phyloP scores from a whole-genome alignment of 2,797 vertebrate species.

The Gymnoscopelus microlampas region DNA sequence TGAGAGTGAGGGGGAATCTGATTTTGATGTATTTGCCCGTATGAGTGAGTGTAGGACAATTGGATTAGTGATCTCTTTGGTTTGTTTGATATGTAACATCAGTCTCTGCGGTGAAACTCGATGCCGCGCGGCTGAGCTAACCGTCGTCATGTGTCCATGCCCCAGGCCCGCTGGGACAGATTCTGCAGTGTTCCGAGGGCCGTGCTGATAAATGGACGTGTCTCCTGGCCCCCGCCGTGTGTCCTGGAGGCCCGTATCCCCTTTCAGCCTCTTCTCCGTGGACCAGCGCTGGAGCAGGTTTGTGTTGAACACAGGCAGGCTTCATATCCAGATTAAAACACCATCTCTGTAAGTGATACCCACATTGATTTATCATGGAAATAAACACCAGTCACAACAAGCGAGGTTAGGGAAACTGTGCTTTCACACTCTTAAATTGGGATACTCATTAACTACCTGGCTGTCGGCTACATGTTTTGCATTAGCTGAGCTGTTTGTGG shows the following conservation, averaged over 20 bases:
- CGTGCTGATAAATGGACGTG: constrained; percentile 63
- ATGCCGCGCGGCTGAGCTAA: constrained; percentile 67
- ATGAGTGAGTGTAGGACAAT: constrained; percentile 79
- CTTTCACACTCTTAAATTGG: constrained; percentile 5
- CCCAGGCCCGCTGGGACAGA: constrained; percentile 57
- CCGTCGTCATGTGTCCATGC: constrained; percentile 51
- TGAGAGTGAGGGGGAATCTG: constrained; percentile 79
- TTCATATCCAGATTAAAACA: constrained; percentile 74
- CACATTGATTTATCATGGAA: constrained; percentile 65
- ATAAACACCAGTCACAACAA: constrained; percentile 32
- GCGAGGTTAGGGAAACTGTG: neutral
- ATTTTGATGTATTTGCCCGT: constrained; percentile 84
- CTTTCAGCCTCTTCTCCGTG: constrained; percentile 64
- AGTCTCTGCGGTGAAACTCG: constrained; percentile 79
- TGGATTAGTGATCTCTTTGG: constrained; percentile 80
- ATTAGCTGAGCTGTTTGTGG: neutral
- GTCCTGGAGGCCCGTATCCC: constrained; percentile 62
- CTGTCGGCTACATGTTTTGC: neutral
- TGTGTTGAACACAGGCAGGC: constrained; percentile 57
- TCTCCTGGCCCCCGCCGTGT: constrained; percentile 34
- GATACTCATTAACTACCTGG: too few species aligned
- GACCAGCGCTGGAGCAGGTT: constrained; percentile 49
- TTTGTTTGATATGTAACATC: constrained; percentile 85
- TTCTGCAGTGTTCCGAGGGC: constrained; percentile 54
- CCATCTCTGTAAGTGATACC: constrained; percentile 65